Percentiles rank a stretch among this genome's conserved stretches.
Conservation (phyloP, 2,888 invertebrate genomes). For the Orchesellides sinensis region DNA sequence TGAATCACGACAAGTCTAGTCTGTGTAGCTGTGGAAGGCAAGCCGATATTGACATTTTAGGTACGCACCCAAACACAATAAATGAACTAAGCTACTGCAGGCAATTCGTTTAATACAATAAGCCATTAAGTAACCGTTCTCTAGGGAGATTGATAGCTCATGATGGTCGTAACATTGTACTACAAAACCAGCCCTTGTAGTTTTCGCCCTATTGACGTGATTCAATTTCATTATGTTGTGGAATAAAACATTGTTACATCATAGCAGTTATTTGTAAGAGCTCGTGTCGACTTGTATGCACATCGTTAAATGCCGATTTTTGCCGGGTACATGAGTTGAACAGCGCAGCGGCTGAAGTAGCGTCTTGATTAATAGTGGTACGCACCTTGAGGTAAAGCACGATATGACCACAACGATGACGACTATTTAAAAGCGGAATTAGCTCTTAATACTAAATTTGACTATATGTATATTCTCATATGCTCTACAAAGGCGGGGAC, state of each 20-base stretch:
- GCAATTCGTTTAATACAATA: constrained; percentile 18
- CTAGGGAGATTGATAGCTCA: constrained; percentile 29
- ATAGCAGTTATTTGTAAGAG: not conserved
- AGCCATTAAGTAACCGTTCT: not conserved
- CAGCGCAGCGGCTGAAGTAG: constrained; percentile 14
- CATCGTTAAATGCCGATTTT: not conserved
- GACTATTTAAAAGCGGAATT: not conserved
- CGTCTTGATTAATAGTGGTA: constrained; percentile 24
- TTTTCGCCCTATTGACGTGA: not conserved
- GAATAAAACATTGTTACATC: not conserved
- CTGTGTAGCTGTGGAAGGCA: not conserved
- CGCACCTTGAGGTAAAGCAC: constrained; percentile 44
- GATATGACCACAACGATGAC: constrained; percentile 15
- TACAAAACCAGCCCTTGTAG: not conserved
- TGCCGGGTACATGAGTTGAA: not conserved
- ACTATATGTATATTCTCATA: not conserved
- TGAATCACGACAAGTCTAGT: not conserved
- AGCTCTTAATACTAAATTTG: not conserved
- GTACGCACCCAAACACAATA: constrained; percentile 29
- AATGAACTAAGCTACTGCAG: not conserved
- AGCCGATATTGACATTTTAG: not conserved
- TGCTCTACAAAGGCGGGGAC: not conserved
- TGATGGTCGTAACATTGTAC: constrained; percentile 27
- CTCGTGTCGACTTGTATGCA: not conserved
- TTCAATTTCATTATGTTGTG: not conserved